Evolutionary conservation across 2,888 invertebrate species (phyloP).

Genomic region (Cheilosia impressa): DNA sequence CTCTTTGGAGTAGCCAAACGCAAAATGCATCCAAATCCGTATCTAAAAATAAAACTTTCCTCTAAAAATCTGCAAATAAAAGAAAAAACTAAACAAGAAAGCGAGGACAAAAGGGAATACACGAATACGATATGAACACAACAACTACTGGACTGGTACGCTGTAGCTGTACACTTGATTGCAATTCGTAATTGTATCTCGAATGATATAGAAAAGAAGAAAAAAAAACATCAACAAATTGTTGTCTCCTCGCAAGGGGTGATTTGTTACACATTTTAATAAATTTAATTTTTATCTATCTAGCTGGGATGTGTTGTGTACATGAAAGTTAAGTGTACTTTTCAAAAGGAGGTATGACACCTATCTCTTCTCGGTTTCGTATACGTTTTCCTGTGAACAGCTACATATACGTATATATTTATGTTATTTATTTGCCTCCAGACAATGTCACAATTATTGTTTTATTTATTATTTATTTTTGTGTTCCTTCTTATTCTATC

Average conservation of each 20-base stretch:
- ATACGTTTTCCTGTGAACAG: neutral
- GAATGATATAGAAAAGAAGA: conserved; percentile 26
- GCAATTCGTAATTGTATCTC: conserved; percentile 46
- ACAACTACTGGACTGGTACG: neutral
- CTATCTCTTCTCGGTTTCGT: neutral
- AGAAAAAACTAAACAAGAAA: neutral
- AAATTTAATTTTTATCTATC: conserved; percentile 41
- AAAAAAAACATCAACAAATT: conserved; percentile 13
- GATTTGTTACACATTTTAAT: conserved; percentile 22
- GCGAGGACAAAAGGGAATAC: neutral
- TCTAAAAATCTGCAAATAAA: neutral
- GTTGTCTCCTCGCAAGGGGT: conserved; percentile 12
- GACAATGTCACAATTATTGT: conserved; percentile 62
- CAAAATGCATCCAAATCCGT: too few species aligned
- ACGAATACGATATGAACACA: neutral
- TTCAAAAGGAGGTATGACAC: neutral
- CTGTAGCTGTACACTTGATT: conserved; percentile 33
- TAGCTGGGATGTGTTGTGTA: neutral
- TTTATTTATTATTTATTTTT: conserved; percentile 42
- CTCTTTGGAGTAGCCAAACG: too few species aligned
- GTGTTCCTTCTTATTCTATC: conserved; percentile 12
- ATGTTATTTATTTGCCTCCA: conserved; percentile 50
- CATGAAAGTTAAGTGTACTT: conserved; percentile 5
- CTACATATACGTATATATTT: neutral
- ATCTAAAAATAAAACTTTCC: too few species aligned